phyloP scores from a whole-genome alignment of 2,888 invertebrate species.

The Diaphora mendica region DNA sequence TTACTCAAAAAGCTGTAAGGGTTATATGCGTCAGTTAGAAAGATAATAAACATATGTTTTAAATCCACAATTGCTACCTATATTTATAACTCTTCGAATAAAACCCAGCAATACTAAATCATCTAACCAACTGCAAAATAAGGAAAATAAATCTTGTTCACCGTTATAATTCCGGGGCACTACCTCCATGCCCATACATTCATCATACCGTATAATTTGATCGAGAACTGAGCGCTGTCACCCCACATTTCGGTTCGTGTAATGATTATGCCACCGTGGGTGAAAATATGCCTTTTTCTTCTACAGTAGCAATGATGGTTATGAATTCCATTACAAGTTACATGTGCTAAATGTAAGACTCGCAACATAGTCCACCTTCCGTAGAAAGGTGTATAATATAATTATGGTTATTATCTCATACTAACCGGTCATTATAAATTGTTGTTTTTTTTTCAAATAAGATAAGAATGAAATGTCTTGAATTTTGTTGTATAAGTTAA shows the following conservation, averaged over 20 bases:
- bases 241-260: slow-evolving; percentile 64
- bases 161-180: slow-evolving; percentile 14
- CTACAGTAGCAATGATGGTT: slow-evolving; percentile 34
- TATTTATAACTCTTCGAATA: not conserved
- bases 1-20: no score
- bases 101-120: not conserved
- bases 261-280: slow-evolving; percentile 53
- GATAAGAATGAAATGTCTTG: no score
- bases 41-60: no score
- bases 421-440: not conserved
- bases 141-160: slow-evolving; percentile 58
- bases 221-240: slow-evolving; percentile 75
- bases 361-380: not conserved
- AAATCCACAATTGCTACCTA: not conserved
- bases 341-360: not conserved
- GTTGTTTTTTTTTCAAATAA: no score
- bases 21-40: no score
- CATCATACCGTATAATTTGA: slow-evolving; percentile 79
- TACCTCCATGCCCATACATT: slow-evolving; percentile 52
- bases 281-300: slow-evolving; percentile 51
- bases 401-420: not conserved
- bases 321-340: not conserved
- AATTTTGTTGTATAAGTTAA: not conserved
- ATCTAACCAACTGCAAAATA: slow-evolving; percentile 47
- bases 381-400: not conserved